phyloP scores from a whole-genome alignment of 1,140 invertebrate species.

The Drosophila willistoni region DNA sequence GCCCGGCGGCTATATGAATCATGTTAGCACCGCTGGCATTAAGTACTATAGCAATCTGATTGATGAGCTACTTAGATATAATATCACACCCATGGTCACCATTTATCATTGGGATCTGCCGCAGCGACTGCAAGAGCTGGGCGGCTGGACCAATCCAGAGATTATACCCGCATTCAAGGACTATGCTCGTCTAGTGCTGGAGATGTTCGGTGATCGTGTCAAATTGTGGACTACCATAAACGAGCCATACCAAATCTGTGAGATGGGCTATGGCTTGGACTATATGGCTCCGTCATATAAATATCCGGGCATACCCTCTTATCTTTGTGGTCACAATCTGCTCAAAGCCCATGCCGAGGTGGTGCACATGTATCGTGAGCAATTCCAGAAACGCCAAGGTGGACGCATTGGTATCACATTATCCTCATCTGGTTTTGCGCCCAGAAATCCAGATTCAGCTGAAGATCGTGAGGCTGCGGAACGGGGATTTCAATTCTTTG shows the following conservation, averaged over 20 bases:
- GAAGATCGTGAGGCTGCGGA: conserved; percentile 85
- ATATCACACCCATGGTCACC: conserved; percentile 87
- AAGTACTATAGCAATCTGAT: conserved; percentile 88
- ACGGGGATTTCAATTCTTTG: conserved; percentile 84
- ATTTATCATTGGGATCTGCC: conserved; percentile 90
- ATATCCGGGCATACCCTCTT: conserved; percentile 85
- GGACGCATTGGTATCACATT: conserved; percentile 87
- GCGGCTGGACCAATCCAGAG: conserved; percentile 86
- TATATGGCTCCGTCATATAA: conserved; percentile 85
- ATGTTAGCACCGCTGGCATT: conserved; percentile 86
- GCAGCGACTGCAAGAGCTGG: conserved; percentile 86
- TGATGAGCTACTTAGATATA: conserved; percentile 85
- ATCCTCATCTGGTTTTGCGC: conserved; percentile 86
- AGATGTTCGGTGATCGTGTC: conserved; percentile 86
- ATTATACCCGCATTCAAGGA: conserved; percentile 86
- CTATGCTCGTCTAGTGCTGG: conserved; percentile 85
- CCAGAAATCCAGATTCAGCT: conserved; percentile 83
- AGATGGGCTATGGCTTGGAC: conserved; percentile 86
- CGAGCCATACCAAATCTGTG: conserved; percentile 88
- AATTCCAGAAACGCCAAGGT: conserved; percentile 85
- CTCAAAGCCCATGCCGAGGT: conserved; percentile 87
- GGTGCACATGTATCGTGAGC: conserved; percentile 87
- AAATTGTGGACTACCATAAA: conserved; percentile 89
- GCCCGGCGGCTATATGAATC: conserved; percentile 86
- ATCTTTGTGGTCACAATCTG: conserved; percentile 86